Conservation (phyloP, 2,113 vertebrate genomes). For the Rhegmatorhina hoffmannsi region DNA sequence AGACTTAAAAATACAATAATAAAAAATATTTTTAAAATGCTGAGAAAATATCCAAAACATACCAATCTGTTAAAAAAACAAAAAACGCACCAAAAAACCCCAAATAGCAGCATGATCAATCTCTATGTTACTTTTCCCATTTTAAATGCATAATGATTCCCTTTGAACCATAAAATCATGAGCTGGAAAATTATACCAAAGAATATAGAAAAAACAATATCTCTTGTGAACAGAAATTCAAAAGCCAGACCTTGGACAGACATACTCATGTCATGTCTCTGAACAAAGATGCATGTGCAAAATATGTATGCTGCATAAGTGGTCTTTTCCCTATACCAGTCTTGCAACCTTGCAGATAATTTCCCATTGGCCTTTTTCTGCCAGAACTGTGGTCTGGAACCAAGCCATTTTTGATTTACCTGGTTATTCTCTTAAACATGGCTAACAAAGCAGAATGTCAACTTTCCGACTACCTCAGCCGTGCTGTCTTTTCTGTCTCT, state of each 20-base stretch:
- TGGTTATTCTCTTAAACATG: neutral
- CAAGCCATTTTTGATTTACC: rapidly evolving
- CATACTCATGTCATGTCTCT: neutral
- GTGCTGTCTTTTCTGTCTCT: neutral
- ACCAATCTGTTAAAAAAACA: neutral
- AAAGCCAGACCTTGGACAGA: neutral
- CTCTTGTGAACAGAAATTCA: neutral
- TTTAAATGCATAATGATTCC: neutral
- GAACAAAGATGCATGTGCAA: neutral
- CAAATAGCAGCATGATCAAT: neutral
- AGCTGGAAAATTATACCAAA: neutral
- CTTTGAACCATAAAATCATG: neutral
- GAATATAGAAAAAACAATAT: neutral
- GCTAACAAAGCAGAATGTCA: neutral
- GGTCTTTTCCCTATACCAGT: neutral
- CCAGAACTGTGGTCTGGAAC: neutral
- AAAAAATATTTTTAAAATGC: neutral
- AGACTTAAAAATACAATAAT: neutral
- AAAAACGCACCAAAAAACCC: too few relatives aligned
- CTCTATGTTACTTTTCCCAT: neutral
- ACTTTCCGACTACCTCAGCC: neutral
- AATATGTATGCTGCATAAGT: neutral
- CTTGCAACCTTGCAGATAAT: neutral
- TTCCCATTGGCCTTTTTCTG: neutral
- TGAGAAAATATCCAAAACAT: neutral